Evolutionary conservation across 2,797 vertebrate species (phyloP).

Genomic region (Limnodromus scolopaceus): DNA sequence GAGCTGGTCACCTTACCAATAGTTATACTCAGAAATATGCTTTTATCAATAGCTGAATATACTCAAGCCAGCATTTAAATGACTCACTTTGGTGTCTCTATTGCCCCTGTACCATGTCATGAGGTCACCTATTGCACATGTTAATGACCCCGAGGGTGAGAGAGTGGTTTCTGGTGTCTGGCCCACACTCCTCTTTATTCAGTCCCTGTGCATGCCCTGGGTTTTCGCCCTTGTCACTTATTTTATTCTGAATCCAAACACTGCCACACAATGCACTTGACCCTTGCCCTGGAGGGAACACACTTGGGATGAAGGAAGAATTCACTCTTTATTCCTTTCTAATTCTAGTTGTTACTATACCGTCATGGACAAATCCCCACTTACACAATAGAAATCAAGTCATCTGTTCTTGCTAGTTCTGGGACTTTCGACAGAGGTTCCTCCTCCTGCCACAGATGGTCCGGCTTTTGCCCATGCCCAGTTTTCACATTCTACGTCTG

Average conservation of each 20-base stretch:
- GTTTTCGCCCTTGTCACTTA: conserved; percentile 39
- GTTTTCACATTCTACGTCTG: not conserved
- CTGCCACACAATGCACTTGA: conserved; percentile 47
- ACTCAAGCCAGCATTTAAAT: not conserved
- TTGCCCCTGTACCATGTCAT: conserved; percentile 11
- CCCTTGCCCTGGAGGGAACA: conserved; percentile 37
- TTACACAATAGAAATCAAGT: not conserved
- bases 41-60: not conserved
- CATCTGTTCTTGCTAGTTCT: not conserved
- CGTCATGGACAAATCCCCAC: conserved; percentile 17
- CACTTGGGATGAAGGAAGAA: conserved; percentile 41
- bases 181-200: conserved; percentile 12
- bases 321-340: conserved; percentile 60
- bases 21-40: not conserved
- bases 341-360: conserved; percentile 27
- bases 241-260: conserved; percentile 64
- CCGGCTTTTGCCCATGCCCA: accelerated
- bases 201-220: not conserved
- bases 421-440: not conserved
- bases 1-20: not conserved
- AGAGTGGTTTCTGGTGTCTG: not conserved
- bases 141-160: conserved; percentile 39
- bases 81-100: not conserved
- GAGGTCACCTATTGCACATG: conserved; percentile 42
- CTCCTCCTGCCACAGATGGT: not conserved